Conservation (phyloP, 2,113 vertebrate genomes). For the Bos javanicus region DNA sequence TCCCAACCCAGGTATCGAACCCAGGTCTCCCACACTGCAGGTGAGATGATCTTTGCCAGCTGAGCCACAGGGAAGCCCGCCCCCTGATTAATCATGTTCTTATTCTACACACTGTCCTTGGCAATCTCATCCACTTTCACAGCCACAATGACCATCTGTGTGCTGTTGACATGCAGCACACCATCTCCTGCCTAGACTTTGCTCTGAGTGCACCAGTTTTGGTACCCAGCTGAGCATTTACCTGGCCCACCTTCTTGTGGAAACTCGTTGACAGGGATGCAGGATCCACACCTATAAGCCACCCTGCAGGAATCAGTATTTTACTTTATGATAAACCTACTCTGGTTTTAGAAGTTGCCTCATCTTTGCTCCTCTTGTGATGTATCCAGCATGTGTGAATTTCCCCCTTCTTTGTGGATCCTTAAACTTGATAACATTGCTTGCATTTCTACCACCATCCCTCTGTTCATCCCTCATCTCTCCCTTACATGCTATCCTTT, state of each 20-base stretch:
- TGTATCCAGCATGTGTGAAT: neutral
- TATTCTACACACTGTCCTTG: neutral
- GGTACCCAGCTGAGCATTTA: accelerated
- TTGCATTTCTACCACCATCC: neutral
- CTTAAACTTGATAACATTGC: neutral
- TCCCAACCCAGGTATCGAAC: neutral
- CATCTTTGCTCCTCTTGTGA: neutral
- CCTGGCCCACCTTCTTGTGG: neutral
- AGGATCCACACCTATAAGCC: neutral
- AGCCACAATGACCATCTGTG: accelerated
- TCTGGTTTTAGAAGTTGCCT: neutral
- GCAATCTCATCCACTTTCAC: neutral
- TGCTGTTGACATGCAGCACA: accelerated
- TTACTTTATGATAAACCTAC: neutral
- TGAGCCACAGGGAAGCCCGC: neutral
- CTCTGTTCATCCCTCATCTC: neutral
- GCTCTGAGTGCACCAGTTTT: neutral
- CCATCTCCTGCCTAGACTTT: neutral
- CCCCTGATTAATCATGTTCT: neutral
- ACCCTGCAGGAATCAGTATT: neutral
- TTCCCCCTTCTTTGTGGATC: neutral
- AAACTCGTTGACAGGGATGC: neutral
- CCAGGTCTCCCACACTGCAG: neutral
- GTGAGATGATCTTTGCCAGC: neutral
- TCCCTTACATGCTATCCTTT: neutral